Percentiles rank a stretch among this genome's conserved stretches.
phyloP scores from a whole-genome alignment of 2,888 invertebrate genomes.

The Zeuzera pyrina region DNA sequence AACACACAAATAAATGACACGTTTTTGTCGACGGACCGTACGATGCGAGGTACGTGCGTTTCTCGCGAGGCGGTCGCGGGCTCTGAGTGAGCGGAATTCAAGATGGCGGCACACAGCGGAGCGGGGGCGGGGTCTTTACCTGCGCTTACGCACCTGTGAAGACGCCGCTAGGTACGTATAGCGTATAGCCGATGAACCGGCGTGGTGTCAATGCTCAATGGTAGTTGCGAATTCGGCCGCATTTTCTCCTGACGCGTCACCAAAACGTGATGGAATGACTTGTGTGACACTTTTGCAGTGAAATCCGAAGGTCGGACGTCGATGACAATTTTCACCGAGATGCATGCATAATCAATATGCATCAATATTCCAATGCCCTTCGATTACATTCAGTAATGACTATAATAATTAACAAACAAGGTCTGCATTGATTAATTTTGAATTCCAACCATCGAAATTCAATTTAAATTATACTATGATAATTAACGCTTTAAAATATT shows the following conservation, averaged over 20 bases:
- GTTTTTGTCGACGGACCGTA: constrained; percentile 16
- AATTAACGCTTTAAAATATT: too few species aligned
- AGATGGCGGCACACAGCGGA: constrained; percentile 44
- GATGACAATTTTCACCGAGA: constrained; percentile 26
- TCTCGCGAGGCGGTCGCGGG: constrained; percentile 61
- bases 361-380: too few species aligned
- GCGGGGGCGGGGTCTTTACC: constrained; percentile 27
- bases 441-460: too few species aligned
- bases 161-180: constrained; percentile 35
- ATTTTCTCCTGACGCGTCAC: constrained; percentile 52
- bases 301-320: constrained; percentile 57
- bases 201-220: constrained; percentile 67
- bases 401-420: too few species aligned
- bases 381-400: too few species aligned
- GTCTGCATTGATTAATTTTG: too few species aligned
- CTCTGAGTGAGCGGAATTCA: constrained; percentile 69
- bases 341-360: not conserved
- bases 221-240: constrained; percentile 65
- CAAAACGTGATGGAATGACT: constrained; percentile 61
- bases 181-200: constrained; percentile 55
- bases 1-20: constrained; percentile 37
- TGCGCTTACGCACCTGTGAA: constrained; percentile 64
- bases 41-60: constrained; percentile 37
- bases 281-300: constrained; percentile 45
- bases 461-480: too few species aligned